Evolutionary conservation across 1,140 invertebrate genomes (phyloP), one percentile per base, ranked within the genome.

Genomic region (Eufriesea mexicana): DNA sequence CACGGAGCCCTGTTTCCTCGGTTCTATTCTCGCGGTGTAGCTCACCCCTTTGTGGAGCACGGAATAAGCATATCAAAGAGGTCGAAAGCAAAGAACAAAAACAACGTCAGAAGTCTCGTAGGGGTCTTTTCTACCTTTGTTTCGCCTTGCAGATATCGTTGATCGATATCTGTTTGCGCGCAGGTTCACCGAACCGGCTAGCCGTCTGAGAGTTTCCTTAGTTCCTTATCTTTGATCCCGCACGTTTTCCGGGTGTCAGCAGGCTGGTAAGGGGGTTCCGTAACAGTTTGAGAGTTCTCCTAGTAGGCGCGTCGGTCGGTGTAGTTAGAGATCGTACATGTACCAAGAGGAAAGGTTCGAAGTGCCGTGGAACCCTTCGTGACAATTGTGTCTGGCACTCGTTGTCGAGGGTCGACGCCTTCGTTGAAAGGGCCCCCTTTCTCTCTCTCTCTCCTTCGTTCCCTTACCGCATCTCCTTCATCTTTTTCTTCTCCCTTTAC

Each of bases 371-470:
- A 88, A 88, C 86, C 89, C 85, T 87, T 91, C 84, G 88, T 90
- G 92, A 92, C 91, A 92, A 92, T 93, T 90, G 92, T 90, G 91
- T 92, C 92, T 93, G 90, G 90, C 89, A 92, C 68, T 87, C 84
- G 86, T 91, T 86, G 89, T 90, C 91, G 87, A 91, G 91, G 91
- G 92, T 93, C 92, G 92, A 92, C 91, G 91, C 91, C 91, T 92
- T 84, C 80, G 82, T 86, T 92, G 87, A 92, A 92, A 92, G 86
- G 89, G 88, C 87, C 86, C 91, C 87, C 87, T 88, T 70, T 79
- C 54, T 62, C 55, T 68, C 68, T 67, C 75, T 85, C 84, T 59
- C 55, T 68, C 67, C 66, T 74, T 89, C 68, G 72, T 78, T 87
- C 73, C 67, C 70, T 73, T 82, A 77, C 80, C 45, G 45, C 66